Evolutionary conservation across 2,888 invertebrate species (phyloP), one percentile per base, ranked within the genome.

Genomic region (Phorcus lineatus): DNA sequence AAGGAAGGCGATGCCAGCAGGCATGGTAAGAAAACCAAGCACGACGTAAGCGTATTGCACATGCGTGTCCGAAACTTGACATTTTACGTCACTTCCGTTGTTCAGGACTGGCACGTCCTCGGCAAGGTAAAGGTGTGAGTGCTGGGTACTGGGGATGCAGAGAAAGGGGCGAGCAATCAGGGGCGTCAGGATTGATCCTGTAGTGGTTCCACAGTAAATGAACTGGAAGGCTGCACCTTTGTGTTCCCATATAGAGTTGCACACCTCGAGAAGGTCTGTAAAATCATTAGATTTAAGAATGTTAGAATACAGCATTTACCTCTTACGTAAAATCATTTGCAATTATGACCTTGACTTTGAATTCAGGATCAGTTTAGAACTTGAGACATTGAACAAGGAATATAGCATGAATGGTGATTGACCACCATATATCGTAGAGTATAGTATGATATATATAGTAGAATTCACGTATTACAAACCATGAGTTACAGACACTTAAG

Each of bases 151-250:
- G n/a, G 36, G 9, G 1, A 16, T 19, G 22, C 74, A 74, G 9
- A 74, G 74, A 24, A 74, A 74, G n/a, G 74, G 74, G 47, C 52
- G 74, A 22, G 16, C 22, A 9, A 74, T 24, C 22, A 74, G 74
- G 24, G 74, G 74, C 17, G 47, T 52, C 17, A 74, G 40, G 16
- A 74, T 52, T 1, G 74, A 40, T 19, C 74, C 74, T 7, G 74
- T 22, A 19, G 52, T 74, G 2, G 74, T 22, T 6, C 74, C 74
- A 52, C 53, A 52, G 24, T 52, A 52, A 17, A 74, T 52, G 52
- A 74, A 74, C 74, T 74, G 74, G 74, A 74, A 74, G 22, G 74
- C 22, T 16, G 24, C 52, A 1, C 74, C 74, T 47, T 74, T 74
- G 24, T 74, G 24, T 24, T 47, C 24, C 74, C 74, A 74, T 3